Conservation (phyloP, 2,888 invertebrate genomes). For the Trissonchulus sp. region DNA sequence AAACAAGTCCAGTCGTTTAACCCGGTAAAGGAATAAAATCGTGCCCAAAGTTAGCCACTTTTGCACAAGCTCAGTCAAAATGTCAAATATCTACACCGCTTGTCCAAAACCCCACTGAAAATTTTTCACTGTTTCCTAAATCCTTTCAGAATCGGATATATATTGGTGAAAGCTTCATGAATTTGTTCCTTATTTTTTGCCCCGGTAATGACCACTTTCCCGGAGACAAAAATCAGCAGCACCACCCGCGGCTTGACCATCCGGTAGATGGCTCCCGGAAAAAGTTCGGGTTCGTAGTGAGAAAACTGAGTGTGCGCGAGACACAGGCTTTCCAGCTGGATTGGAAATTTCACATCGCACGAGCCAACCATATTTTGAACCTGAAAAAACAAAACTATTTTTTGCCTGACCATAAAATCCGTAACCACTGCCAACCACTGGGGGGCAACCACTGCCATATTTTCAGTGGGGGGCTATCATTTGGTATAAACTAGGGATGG, state of each 20-base stretch:
- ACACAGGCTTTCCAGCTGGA: slow-evolving; percentile 70
- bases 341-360: slow-evolving; percentile 78
- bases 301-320: slow-evolving; percentile 74
- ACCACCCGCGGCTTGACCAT: slow-evolving; percentile 95
- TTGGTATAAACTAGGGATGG: no score
- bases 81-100: no score
- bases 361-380: slow-evolving; percentile 81
- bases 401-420: no score
- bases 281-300: slow-evolving; percentile 93
- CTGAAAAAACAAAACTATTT: slow-evolving; percentile 65
- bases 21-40: no score
- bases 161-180: slow-evolving; percentile 84
- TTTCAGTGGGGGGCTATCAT: no score
- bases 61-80: no score
- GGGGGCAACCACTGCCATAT: no score
- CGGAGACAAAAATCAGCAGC: slow-evolving; percentile 94
- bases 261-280: slow-evolving; percentile 95
- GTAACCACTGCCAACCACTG: no score
- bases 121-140: slow-evolving; percentile 76
- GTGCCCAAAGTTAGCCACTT: no score
- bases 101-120: no score
- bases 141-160: slow-evolving; percentile 87
- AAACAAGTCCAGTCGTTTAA: no score
- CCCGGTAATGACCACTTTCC: slow-evolving; percentile 93
- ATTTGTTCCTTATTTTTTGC: slow-evolving; percentile 86